These are phyloP conservation scores for Myrmecophaga tridactyla DNA, from an alignment of 2,113 vertebrate genomes.

Conservation along the genomic window DNA sequence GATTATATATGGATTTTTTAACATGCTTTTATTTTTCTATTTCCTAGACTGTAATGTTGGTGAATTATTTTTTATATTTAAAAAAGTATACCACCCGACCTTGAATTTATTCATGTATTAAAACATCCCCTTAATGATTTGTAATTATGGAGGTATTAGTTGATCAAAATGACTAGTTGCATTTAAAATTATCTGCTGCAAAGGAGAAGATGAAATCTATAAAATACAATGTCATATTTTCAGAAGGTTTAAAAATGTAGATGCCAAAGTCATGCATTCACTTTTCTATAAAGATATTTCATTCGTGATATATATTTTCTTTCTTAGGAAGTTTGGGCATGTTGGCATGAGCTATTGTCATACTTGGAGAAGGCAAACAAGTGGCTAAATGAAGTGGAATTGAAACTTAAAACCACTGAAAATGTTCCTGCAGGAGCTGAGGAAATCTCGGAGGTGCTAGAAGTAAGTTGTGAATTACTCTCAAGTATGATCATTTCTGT, in stretches of 20 bases:
- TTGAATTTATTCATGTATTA: conserved; percentile 57
- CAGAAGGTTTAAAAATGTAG: conserved; percentile 20
- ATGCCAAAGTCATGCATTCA: background rate
- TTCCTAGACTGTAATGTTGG: background rate
- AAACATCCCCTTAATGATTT: conserved; percentile 55
- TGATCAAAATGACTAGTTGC: background rate
- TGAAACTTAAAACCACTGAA: conserved; percentile 91
- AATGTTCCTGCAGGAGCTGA: conserved; percentile 90
- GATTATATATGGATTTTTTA: background rate
- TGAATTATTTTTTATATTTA: conserved; percentile 24
- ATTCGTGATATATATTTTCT: background rate
- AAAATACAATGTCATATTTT: conserved; percentile 27
- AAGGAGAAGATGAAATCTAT: background rate
- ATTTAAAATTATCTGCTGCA: background rate
- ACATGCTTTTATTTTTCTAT: background rate
- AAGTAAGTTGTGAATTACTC: conserved; percentile 85
- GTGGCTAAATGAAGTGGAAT: conserved; percentile 94
- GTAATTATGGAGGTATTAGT: conserved; percentile 17
- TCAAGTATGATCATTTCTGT: background rate
- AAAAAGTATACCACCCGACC: background rate
- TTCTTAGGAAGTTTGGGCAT: conserved; percentile 96
- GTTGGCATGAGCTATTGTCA: conserved; percentile 93
- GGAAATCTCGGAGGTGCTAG: conserved; percentile 89
- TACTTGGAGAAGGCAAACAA: conserved; percentile 95
- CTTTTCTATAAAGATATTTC: conserved; percentile 5